A percentile compares a stretch with the other conserved stretches of the same genome.
These are phyloP conservation scores for Lepidocyrtinus sp. DNA, from an alignment of 2,888 invertebrate genomes.

Conservation along the genomic window DNA sequence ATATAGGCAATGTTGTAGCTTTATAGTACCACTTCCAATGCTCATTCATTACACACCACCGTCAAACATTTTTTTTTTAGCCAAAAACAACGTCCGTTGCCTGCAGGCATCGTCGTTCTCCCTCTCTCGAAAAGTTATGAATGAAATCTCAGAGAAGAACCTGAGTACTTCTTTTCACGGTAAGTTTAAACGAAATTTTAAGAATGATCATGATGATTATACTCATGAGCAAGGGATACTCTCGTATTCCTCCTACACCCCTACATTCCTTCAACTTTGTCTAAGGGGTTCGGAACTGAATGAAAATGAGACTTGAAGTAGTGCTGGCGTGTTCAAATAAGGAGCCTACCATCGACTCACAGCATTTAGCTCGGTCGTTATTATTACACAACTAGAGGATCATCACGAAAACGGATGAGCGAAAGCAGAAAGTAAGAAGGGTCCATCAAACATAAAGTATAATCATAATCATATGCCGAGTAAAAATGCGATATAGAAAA, in stretches of 20 bases:
- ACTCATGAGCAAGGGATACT: constrained; percentile 18
- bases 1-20: too few relatives aligned
- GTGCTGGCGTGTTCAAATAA: not conserved
- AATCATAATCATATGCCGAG: constrained; percentile 2
- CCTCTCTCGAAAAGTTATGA: constrained; percentile 65
- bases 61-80: constrained; percentile 21
- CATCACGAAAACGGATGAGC: constrained; percentile 52
- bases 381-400: constrained; percentile 47
- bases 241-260: constrained; percentile 19
- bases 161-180: constrained; percentile 32
- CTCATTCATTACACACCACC: too few relatives aligned
- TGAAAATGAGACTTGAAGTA: constrained; percentile 50
- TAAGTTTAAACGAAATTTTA: constrained; percentile 26
- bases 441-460: constrained; percentile 43
- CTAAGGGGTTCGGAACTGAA: constrained; percentile 54
- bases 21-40: too few relatives aligned
- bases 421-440: constrained; percentile 46
- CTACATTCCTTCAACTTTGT: constrained; percentile 32
- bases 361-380: constrained; percentile 6
- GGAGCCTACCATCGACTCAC: constrained; percentile 26
- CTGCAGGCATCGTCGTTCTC: constrained; percentile 64
- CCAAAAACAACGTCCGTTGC: constrained; percentile 55
- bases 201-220: constrained; percentile 10
- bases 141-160: constrained; percentile 57
- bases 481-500: too few relatives aligned